Evolutionary conservation across 2,888 invertebrate species (phyloP).

Genomic region (Homarus gammarus): DNA sequence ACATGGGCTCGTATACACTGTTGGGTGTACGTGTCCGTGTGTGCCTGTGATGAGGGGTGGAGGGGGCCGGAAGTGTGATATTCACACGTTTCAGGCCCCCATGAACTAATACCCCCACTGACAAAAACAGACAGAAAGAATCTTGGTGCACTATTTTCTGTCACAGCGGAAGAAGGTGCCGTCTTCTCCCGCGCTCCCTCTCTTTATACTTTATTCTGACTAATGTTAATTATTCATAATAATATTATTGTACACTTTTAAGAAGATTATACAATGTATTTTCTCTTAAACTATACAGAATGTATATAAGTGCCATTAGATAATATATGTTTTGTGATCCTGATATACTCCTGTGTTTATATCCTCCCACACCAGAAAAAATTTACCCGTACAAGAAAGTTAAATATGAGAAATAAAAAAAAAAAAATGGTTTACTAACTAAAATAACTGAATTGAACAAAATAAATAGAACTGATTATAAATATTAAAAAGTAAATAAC

Average conservation of each 20-base stretch:
- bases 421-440: too few species aligned
- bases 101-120: constrained; percentile 14
- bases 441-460: too few species aligned
- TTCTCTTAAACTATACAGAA: constrained; percentile 56
- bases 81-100: constrained; percentile 38
- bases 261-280: constrained; percentile 62
- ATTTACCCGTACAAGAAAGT: too few species aligned
- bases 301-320: constrained; percentile 73
- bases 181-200: too few species aligned
- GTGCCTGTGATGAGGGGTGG: constrained; percentile 39
- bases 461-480: too few species aligned
- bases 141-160: not conserved
- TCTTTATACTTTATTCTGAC: constrained; percentile 31
- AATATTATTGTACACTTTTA: constrained; percentile 58
- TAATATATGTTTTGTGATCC: constrained; percentile 67
- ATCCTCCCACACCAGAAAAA: too few species aligned
- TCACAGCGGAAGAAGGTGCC: not conserved
- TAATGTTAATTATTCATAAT: constrained; percentile 64
- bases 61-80: constrained; percentile 32
- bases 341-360: not conserved
- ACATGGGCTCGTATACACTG: constrained; percentile 28
- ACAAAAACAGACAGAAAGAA: too few species aligned
- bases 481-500: too few species aligned
- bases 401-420: too few species aligned
- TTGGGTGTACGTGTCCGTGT: constrained; percentile 1